phyloP scores from a whole-genome alignment of 2,888 invertebrate species.

The Cheilosia impressa region DNA sequence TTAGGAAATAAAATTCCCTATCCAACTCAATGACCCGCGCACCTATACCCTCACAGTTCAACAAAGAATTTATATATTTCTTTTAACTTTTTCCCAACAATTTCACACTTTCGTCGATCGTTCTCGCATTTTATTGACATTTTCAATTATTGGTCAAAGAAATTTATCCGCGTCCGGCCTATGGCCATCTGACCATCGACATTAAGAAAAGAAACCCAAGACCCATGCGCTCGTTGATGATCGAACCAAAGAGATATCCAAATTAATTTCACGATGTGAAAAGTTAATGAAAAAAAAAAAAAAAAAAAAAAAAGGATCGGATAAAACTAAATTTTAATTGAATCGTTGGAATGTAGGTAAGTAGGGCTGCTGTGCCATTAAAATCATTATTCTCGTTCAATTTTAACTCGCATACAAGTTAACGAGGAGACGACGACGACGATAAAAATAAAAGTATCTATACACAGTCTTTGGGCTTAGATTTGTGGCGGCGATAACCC shows the following conservation, averaged over 20 bases:
- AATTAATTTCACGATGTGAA: slow-evolving; percentile 28
- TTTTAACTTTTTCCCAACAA: slow-evolving; percentile 21
- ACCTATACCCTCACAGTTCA: slow-evolving; percentile 17
- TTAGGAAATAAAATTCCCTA: slow-evolving; percentile 17
- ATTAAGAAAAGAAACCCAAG: slow-evolving; percentile 20
- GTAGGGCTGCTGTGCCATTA: slow-evolving; percentile 67
- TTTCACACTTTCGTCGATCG: slow-evolving; percentile 58
- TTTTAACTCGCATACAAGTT: slow-evolving; percentile 16
- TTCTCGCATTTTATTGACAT: slow-evolving; percentile 53
- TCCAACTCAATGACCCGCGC: not conserved
- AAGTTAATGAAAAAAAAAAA: slow-evolving; percentile 28
- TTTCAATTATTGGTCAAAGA: slow-evolving; percentile 50
- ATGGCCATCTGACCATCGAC: slow-evolving; percentile 36
- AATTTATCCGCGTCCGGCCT: slow-evolving; percentile 43
- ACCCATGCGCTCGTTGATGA: not conserved
- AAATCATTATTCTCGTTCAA: slow-evolving; percentile 56
- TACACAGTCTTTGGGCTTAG: slow-evolving; percentile 20
- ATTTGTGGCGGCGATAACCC: slow-evolving; percentile 41
- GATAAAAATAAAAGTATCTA: slow-evolving; percentile 12
- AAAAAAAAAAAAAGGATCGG: slow-evolving; percentile 53
- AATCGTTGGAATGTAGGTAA: slow-evolving; percentile 63
- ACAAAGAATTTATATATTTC: slow-evolving; percentile 16
- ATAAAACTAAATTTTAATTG: slow-evolving; percentile 67
- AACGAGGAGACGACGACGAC: slow-evolving; percentile 44
- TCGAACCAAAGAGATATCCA: not conserved